Base-by-base conservation (phyloP, 2,113 vertebrate species). In the Otolemur garnettii region DNA sequence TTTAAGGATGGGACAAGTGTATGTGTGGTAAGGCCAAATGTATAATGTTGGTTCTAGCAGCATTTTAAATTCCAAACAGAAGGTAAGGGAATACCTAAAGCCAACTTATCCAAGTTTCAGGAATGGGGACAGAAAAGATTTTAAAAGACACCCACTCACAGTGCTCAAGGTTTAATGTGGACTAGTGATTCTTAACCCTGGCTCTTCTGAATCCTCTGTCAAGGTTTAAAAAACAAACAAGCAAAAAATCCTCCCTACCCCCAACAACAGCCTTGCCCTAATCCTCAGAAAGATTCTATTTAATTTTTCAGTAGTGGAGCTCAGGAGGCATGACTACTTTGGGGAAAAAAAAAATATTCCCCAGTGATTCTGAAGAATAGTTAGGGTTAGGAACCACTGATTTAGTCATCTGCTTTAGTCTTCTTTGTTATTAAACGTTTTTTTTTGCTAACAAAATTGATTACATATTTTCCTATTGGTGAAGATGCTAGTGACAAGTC, bases 11-110 rank as follows among this genome's bases (percentile, higher is more conserved):
- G n/a, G 42, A 60, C 35, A n/a, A 75, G 22, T 60, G 64, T 71
- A n/a, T 86, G 50, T 19, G 62, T 10, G 21, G 64, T 69, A 78
- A 92, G 50, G 18, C 5, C 93, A 30, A 53, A 15, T 35, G 5
- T 35, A n/a, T 24, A 33, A 59, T n/a, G 13, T 45, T 26, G 78
- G 35, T 84, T 90, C 84, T 55, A 59, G 79, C 7, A 85, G 30
- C 55, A 86, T 88, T 85, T 93, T 75, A 92, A 62, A 91, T 72
- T 72, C 30, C 66, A 95, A 66, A 87, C 22, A 87, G 14, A 84
- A 86, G 28, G 33, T 1, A 17, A 71, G 35, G 33, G 80, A 95
- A 94, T 26, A 86, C 45, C 45, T 59, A 22, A 0, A 53, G 50
- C 8, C 19, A 45, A 13, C 26, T 55, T 55, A 64, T n/a, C 33